phyloP scores from a whole-genome alignment of 2,113 vertebrate species.

The Micronisus gabar region DNA sequence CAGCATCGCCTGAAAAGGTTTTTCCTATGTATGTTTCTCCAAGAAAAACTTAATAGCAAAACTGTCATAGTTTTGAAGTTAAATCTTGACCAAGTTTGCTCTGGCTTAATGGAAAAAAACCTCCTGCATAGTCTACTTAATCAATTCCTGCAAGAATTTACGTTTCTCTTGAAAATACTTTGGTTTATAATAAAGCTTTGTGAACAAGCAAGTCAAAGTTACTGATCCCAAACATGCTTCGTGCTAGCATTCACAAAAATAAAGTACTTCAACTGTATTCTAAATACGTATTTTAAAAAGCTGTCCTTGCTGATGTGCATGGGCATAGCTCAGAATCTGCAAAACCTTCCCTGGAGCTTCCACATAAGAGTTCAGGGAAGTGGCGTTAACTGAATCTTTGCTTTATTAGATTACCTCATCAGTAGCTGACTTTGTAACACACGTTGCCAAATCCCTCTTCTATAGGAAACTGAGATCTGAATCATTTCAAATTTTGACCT shows the following conservation, averaged over 20 bases:
- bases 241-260: background rate
- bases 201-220: background rate
- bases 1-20: background rate
- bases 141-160: background rate
- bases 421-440: background rate
- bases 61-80: background rate
- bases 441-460: background rate
- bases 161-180: background rate
- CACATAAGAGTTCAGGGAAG: background rate
- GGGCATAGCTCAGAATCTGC: background rate
- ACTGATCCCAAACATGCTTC: background rate
- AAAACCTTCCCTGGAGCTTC: background rate
- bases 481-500: accelerated
- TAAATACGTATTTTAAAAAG: background rate
- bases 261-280: background rate
- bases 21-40: background rate
- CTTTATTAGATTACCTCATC: background rate
- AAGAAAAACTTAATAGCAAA: background rate
- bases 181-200: background rate
- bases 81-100: background rate
- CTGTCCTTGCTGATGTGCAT: accelerated
- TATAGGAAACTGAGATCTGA: accelerated
- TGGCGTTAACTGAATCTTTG: background rate
- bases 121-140: background rate
- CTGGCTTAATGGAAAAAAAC: background rate